Evolutionary conservation across 1,140 invertebrate species (phyloP), one percentile per base, ranked within the genome.

Genomic region (Drosophila orosa): DNA sequence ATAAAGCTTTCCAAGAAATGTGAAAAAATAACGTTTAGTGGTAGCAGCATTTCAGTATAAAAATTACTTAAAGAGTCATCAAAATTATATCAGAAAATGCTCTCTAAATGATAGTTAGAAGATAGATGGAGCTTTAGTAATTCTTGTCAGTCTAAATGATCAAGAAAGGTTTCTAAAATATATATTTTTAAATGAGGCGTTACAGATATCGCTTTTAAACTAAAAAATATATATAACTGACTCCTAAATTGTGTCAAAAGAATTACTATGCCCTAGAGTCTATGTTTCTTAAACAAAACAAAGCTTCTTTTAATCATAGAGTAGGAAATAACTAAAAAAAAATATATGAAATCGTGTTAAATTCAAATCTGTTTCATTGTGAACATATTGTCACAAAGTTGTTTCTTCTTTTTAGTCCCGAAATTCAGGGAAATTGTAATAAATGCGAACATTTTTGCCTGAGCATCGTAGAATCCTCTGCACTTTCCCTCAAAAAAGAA

Each of bases 361-460:
- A 17, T n/a, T 57, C 15, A 19, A 61, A 50, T 13, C 47, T 7
- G 5, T 29, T 31, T 29, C n/a, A 13, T 8, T 50, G 29, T 2
- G 1, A 31, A 24, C 22, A 48, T n/a, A 7, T 63, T 42, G 52
- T 22, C 45, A 40, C 48, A 33, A 17, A 25, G 19, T 50, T 42
- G 47, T 40, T 45, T 52, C 15, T 42, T 22, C 37, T 37, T 54
- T 52, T 35, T 54, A 57, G 60, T 22, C 65, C 12, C 17, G 35
- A 74, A 35, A 35, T 54, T 72, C 44, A 59, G 72, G 73, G 75
- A 66, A 75, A 62, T 76, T 86, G 80, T 65, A 86, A 80, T 83
- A 82, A 87, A 89, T 83, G 71, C 80, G 62, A 77, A 89, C 67
- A 86, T 80, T 68, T 57, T 59, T 48, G 35, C 44, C 42, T 45